Evolutionary conservation across 2,888 invertebrate genomes (phyloP).

Genomic region (Netelia fuscicornis): DNA sequence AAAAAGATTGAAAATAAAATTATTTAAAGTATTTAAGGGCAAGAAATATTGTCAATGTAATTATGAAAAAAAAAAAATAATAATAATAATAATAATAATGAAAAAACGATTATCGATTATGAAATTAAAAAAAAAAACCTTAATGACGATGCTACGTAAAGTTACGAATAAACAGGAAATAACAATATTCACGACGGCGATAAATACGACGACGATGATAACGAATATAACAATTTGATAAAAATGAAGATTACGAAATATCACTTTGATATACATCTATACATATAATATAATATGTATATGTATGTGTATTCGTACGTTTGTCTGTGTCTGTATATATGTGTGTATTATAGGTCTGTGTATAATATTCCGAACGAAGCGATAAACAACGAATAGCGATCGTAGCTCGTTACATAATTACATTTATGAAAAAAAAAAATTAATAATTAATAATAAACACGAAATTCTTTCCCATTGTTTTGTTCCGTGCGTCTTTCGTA

Average conservation of each 20-base stretch:
- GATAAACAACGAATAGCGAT: slow-evolving; percentile 39
- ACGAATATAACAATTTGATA: slow-evolving; percentile 54
- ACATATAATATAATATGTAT: background rate
- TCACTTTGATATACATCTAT: slow-evolving; percentile 24
- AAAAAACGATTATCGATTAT: slow-evolving; percentile 6
- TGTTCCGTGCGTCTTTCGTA: slow-evolving; percentile 17
- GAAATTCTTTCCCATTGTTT: background rate
- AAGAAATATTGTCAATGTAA: slow-evolving; percentile 14
- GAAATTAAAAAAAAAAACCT: background rate
- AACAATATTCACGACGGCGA: slow-evolving; percentile 47
- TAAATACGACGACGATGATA: slow-evolving; percentile 56
- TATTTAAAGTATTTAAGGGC: background rate
- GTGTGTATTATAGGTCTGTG: no score
- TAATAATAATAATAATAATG: no score
- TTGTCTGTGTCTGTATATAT: slow-evolving; percentile 11
- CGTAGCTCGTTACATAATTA: slow-evolving; percentile 25
- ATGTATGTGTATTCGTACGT: background rate
- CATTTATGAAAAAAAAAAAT: slow-evolving; percentile 38
- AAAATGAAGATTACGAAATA: slow-evolving; percentile 39
- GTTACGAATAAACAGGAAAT: slow-evolving; percentile 27
- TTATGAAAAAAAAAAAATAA: background rate
- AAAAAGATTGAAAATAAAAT: slow-evolving; percentile 20
- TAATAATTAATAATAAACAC: slow-evolving; percentile 22
- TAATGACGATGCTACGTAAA: background rate
- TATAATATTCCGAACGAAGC: slow-evolving; percentile 49